Conservation (phyloP, 2,113 vertebrate species). For the Perognathus longimembris region DNA sequence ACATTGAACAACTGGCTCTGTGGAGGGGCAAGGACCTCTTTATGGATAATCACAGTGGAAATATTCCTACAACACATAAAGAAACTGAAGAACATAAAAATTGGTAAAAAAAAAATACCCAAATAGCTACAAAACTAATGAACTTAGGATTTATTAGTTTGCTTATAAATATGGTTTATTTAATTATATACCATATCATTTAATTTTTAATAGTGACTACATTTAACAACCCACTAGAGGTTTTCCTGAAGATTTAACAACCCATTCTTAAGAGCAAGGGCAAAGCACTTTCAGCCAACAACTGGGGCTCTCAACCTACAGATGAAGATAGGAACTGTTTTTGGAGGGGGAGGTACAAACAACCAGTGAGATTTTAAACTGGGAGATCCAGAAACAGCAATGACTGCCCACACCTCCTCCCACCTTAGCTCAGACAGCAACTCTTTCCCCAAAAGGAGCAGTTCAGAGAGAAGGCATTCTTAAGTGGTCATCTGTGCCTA, state of each 20-base stretch:
- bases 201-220: conserved; percentile 26
- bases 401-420: not conserved
- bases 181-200: not conserved
- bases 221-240: not conserved
- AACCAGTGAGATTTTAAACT: not conserved
- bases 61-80: not conserved
- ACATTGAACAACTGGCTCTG: not conserved
- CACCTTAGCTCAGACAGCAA: not conserved
- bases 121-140: not conserved
- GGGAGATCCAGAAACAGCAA: not conserved
- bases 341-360: not conserved
- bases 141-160: not conserved
- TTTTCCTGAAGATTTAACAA: conserved; percentile 3
- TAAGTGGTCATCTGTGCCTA: no score
- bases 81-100: not conserved
- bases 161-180: not conserved
- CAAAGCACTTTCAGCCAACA: not conserved
- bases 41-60: not conserved
- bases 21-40: not conserved
- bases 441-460: not conserved
- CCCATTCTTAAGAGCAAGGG: not conserved
- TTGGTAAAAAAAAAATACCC: conserved; percentile 18
- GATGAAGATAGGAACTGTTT: not conserved
- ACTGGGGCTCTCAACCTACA: not conserved
- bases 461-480: not conserved